Conservation (phyloP, 2,888 invertebrate species). For the Pyrochroa serraticornis region DNA sequence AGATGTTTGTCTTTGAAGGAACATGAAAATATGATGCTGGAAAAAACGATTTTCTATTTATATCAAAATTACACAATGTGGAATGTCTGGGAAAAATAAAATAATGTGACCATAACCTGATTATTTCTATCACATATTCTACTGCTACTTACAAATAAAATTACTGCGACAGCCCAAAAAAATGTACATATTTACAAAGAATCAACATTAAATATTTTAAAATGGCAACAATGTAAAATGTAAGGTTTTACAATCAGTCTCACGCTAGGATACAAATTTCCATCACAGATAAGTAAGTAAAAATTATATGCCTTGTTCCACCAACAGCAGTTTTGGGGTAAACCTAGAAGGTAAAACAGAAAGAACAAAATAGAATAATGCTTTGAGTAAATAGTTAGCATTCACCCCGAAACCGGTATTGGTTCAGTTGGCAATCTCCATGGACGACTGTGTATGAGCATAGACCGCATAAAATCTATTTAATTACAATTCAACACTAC, state of each 20-base stretch:
- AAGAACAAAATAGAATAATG: neutral
- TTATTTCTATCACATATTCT: neutral
- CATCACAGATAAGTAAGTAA: slow-evolving; percentile 18
- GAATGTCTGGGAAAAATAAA: neutral
- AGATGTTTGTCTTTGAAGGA: too few species aligned
- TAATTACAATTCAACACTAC: neutral
- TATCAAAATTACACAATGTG: neutral
- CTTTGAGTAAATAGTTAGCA: neutral
- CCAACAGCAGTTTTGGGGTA: neutral
- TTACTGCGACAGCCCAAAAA: neutral
- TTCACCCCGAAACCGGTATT: neutral
- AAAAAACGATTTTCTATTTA: too few species aligned
- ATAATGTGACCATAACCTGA: neutral
- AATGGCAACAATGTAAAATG: slow-evolving; percentile 13
- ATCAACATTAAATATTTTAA: slow-evolving; percentile 7
- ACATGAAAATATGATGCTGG: too few species aligned
- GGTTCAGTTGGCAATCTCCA: too few species aligned
- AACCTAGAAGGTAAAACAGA: neutral
- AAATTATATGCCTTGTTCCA: slow-evolving; percentile 9
- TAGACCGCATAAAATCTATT: neutral
- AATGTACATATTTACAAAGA: slow-evolving; percentile 13
- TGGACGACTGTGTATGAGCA: neutral
- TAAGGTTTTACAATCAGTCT: slow-evolving; percentile 18
- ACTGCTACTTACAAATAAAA: neutral
- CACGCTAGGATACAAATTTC: slow-evolving; percentile 6